Evolutionary conservation across 2,797 vertebrate genomes (phyloP).

Genomic region (Darevskia mixta): DNA sequence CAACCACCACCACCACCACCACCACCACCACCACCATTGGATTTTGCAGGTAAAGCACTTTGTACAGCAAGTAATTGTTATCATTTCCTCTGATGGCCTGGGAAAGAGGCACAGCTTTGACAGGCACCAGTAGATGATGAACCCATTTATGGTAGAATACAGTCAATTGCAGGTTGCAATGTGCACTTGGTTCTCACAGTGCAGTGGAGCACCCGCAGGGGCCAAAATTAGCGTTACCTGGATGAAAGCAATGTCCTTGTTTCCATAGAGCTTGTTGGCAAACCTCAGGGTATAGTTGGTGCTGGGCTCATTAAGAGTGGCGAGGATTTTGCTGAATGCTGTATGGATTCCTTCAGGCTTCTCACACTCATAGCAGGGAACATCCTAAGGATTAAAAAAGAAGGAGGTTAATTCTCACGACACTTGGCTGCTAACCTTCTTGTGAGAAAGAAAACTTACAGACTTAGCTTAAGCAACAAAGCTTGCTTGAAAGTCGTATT

Average conservation of each 20-base stretch:
- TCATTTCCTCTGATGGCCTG: background rate
- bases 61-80: background rate
- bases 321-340: slow-evolving; percentile 20
- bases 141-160: background rate
- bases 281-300: slow-evolving; percentile 9
- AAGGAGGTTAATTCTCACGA: background rate
- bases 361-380: slow-evolving; percentile 17
- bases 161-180: background rate
- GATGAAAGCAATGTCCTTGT: background rate
- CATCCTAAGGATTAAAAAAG: background rate
- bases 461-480: background rate
- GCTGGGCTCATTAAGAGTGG: background rate
- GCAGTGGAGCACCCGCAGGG: background rate
- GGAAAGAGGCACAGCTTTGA: background rate
- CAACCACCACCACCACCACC: no score
- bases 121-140: background rate
- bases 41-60: background rate
- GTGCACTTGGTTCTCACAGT: background rate
- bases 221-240: background rate
- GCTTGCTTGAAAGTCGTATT: background rate
- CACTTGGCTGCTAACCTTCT: no score
- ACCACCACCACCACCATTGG: no score
- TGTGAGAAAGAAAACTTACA: background rate
- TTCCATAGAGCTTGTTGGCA: slow-evolving; percentile 30
- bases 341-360: background rate